These are phyloP conservation scores for Marmota flaviventris DNA, from an alignment of 2,113 vertebrate genomes.

Conservation along the genomic window DNA sequence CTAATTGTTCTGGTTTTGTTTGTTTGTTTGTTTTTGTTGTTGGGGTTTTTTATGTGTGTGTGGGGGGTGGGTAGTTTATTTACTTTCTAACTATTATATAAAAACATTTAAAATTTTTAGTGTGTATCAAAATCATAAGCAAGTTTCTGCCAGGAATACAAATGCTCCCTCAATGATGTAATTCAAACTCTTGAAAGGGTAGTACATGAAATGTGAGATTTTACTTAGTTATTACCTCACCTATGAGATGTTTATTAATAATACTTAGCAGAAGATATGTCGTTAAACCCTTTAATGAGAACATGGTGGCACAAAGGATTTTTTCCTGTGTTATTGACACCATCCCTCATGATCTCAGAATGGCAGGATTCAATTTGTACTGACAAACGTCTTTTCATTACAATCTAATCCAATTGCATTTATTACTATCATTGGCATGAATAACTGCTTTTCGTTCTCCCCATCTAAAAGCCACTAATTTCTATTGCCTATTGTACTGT, in stretches of 20 bases:
- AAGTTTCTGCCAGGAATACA: neutral
- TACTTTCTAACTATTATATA: neutral
- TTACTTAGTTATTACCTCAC: neutral
- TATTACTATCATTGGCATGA: neutral
- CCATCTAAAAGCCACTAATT: neutral
- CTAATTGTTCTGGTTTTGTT: neutral
- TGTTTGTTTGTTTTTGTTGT: no score
- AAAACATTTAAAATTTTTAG: constrained; percentile 1
- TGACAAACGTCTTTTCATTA: neutral
- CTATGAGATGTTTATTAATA: neutral
- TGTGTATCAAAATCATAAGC: neutral
- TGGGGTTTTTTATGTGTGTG: no score
- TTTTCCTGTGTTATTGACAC: neutral
- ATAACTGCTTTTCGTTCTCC: neutral
- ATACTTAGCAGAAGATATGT: neutral
- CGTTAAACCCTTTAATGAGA: neutral
- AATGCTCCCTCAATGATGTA: neutral
- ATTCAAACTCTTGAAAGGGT: constrained; percentile 10
- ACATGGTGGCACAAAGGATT: neutral
- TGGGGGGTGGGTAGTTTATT: neutral
- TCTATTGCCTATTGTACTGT: neutral
- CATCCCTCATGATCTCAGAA: neutral
- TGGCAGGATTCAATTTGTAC: neutral
- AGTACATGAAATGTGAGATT: neutral
- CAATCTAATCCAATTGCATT: neutral